Percentiles rank a stretch among this genome's conserved stretches.
phyloP scores from a whole-genome alignment of 2,888 invertebrate genomes.

The Lydus trimaculatus region DNA sequence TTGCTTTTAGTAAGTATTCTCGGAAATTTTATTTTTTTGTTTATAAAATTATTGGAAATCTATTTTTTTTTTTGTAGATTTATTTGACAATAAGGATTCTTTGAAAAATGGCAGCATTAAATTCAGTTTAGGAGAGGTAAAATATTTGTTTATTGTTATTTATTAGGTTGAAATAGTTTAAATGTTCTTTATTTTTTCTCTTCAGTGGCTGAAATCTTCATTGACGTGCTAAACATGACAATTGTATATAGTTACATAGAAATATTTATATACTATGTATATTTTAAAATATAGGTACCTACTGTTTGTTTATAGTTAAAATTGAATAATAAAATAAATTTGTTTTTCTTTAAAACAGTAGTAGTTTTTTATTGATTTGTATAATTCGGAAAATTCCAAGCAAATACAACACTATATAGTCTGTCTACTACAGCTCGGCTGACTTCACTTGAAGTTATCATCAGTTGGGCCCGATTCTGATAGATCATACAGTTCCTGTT shows the following conservation, averaged over 20 bases:
- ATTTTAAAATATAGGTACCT: conserved; percentile 30
- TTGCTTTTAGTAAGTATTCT: conserved; percentile 82
- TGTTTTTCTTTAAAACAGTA: neutral
- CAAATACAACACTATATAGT: too few relatives aligned
- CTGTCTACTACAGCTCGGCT: too few relatives aligned
- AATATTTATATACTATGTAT: conserved; percentile 37
- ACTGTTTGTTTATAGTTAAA: conserved; percentile 5
- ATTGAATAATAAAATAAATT: neutral
- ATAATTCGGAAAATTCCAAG: too few relatives aligned
- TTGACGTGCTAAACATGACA: conserved; percentile 67
- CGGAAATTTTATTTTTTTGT: neutral
- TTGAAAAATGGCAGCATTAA: conserved; percentile 83
- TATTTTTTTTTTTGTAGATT: conserved; percentile 62
- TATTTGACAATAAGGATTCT: conserved; percentile 80
- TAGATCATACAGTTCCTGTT: too few relatives aligned
- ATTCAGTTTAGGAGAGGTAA: conserved; percentile 81
- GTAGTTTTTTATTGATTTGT: too few relatives aligned
- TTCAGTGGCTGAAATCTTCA: conserved; percentile 79
- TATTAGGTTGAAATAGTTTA: conserved; percentile 6
- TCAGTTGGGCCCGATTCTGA: too few relatives aligned
- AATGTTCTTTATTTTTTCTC: conserved; percentile 55
- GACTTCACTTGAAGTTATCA: too few relatives aligned
- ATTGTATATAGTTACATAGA: conserved; percentile 25
- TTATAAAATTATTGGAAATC: neutral
- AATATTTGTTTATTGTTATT: neutral